These are phyloP conservation scores for Homalodisca vitripennis DNA, from an alignment of 1,140 invertebrate genomes.

Conservation along the genomic window DNA sequence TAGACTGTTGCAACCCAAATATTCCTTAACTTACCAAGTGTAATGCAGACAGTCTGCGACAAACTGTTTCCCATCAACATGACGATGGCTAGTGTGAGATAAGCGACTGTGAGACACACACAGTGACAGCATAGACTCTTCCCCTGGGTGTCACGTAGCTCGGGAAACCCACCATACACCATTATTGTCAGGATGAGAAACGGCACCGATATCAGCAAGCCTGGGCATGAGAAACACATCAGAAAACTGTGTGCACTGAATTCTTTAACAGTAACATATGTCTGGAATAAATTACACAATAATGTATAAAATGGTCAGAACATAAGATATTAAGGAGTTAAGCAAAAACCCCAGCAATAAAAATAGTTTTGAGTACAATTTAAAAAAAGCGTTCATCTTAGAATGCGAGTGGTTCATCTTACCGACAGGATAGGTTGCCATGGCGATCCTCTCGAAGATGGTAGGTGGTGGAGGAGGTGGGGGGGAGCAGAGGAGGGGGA, in stretches of 20 bases:
- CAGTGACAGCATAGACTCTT: constrained; percentile 52
- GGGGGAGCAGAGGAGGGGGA: constrained; percentile 51
- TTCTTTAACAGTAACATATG: constrained; percentile 8
- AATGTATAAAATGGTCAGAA: too few species aligned
- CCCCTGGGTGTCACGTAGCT: constrained; percentile 51
- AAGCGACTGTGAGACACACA: constrained; percentile 51
- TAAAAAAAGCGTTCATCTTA: too few species aligned
- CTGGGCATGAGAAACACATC: constrained; percentile 34
- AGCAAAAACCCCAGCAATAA: too few species aligned
- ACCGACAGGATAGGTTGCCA: constrained; percentile 33
- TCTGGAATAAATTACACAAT: too few species aligned
- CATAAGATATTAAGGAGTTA: too few species aligned
- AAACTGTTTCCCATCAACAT: constrained; percentile 48
- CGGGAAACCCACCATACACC: constrained; percentile 50
- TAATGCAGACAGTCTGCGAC: constrained; percentile 45
- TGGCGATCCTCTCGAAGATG: constrained; percentile 41
- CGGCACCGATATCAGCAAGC: constrained; percentile 52
- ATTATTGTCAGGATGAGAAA: constrained; percentile 53
- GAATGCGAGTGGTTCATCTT: constrained; percentile 11
- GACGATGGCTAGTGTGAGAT: constrained; percentile 49
- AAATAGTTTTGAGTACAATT: too few species aligned
- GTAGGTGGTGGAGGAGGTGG: constrained; percentile 45
- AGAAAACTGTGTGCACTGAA: too few species aligned
- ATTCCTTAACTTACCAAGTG: constrained; percentile 51
- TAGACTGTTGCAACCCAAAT: too few species aligned